Conservation (phyloP, 1,140 invertebrate genomes). For the Trypoxylus dichotomus region DNA sequence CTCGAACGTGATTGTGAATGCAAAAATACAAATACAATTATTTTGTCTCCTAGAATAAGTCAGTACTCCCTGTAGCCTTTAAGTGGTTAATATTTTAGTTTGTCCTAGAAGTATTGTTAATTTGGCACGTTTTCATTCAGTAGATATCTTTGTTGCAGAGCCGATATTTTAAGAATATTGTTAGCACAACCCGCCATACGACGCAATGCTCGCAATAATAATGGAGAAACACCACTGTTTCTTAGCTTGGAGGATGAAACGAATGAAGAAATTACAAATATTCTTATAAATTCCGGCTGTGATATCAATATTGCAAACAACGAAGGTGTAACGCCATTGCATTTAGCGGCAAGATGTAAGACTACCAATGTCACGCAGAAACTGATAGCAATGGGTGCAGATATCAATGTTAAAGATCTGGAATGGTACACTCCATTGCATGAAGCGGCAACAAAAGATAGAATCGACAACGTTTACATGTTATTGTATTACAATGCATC, state of each 20-base stretch:
- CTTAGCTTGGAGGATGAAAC: slow-evolving; percentile 1
- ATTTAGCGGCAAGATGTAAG: slow-evolving; percentile 11
- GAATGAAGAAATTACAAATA: neutral
- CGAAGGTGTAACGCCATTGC: slow-evolving; percentile 26
- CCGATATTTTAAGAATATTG: neutral
- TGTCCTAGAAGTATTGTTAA: no score
- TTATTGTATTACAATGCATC: slow-evolving; percentile 18
- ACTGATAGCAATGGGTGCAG: neutral
- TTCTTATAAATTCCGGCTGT: neutral
- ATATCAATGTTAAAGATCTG: slow-evolving; percentile 19
- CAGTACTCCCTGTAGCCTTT: no score
- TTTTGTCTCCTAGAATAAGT: no score
- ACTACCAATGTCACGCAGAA: neutral
- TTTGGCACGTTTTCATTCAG: neutral
- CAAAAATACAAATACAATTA: no score
- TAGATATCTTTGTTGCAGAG: neutral
- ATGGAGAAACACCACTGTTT: slow-evolving; percentile 14
- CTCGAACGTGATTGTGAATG: no score
- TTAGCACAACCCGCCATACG: neutral
- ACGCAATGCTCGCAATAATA: neutral
- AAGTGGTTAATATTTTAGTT: no score
- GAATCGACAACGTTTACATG: neutral
- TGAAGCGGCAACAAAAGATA: neutral
- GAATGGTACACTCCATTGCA: slow-evolving; percentile 25
- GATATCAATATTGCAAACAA: slow-evolving; percentile 4